Base-by-base conservation (phyloP, 2,888 invertebrate genomes). In the Epicampocera succincta region DNA sequence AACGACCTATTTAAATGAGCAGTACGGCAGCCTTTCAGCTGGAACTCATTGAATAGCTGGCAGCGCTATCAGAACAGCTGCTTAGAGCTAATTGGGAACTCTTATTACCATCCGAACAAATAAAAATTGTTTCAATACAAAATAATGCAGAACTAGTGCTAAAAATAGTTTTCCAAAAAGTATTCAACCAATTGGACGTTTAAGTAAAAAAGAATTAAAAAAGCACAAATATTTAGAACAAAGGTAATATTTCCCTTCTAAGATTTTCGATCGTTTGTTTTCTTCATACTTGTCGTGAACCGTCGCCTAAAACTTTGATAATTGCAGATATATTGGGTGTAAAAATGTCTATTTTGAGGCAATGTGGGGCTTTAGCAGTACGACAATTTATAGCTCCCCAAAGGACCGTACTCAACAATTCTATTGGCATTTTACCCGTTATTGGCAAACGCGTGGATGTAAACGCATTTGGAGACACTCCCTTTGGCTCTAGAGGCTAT, bases 401-500 rank as follows among this genome's bases (percentile, higher is more conserved):
- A 13, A 69, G 21, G 9, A 19, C 25, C 3, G 9, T 42, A 19
- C 33, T 19, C 2, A 65, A 42, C 11, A 60, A 79, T 13, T n/a
- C 56, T 3, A 40, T 79, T 21, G 56, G 81, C 6, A 56, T 58
- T 11, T 50, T 80, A 9, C 46, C 65, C 0, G 15, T 46, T 0
- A 21, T 46, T 1, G 21, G 75, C 5, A 61, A 65, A 40, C 19
- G 71, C 1, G 54, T 25, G 0, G 65, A 38, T 44, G 17, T 66
- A 3, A 63, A 69, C 46, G 69, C 61, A 17, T 50, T 65, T 25
- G 58, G 50, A 1, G 48, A 38, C 15, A 73, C 40, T 3, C 48
- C 65, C 6, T 63, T 72, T n/a, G 82, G 83, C 33, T 60, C 73
- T 1, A 87, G 92, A n/a, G 87, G 90, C 12, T 91, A 92, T 85